phyloP scores from a whole-genome alignment of 2,797 vertebrate species.

The Spizella passerina region DNA sequence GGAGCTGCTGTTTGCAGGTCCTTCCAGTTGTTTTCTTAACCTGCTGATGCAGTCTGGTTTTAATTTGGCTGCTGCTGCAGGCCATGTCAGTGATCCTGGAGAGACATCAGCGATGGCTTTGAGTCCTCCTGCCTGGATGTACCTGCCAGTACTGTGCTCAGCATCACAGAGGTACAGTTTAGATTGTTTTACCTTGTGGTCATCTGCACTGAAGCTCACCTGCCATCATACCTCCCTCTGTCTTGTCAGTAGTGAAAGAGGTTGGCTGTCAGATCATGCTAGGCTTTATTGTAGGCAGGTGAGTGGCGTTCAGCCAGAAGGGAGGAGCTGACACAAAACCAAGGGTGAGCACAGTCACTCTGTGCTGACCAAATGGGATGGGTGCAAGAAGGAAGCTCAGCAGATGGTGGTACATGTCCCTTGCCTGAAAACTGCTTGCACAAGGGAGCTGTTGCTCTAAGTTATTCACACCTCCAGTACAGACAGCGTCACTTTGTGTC shows the following conservation, averaged over 20 bases:
- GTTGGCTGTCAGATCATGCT: not conserved
- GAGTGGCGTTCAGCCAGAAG: not conserved
- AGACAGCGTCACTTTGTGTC: not conserved
- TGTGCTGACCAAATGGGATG: not conserved
- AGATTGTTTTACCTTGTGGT: not conserved
- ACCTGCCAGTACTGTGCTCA: not conserved
- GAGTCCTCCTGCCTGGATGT: not conserved
- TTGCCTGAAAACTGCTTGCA: not conserved
- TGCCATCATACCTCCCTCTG: not conserved
- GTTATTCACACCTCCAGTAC: not conserved
- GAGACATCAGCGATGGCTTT: fast-evolving
- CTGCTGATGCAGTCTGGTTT: not conserved
- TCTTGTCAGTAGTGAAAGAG: not conserved
- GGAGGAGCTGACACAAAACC: not conserved
- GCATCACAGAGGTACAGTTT: not conserved
- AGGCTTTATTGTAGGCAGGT: not conserved
- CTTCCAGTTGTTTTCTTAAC: not conserved
- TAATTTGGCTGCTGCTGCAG: not conserved
- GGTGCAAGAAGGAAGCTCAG: not conserved
- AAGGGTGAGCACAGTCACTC: not conserved
- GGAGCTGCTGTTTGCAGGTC: not conserved
- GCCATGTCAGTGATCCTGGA: not conserved
- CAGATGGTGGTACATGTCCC: not conserved
- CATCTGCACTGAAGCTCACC: not conserved
- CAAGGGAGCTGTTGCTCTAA: not conserved